phyloP scores from a whole-genome alignment of 2,113 vertebrate species.

The Oriolus oriolus region DNA sequence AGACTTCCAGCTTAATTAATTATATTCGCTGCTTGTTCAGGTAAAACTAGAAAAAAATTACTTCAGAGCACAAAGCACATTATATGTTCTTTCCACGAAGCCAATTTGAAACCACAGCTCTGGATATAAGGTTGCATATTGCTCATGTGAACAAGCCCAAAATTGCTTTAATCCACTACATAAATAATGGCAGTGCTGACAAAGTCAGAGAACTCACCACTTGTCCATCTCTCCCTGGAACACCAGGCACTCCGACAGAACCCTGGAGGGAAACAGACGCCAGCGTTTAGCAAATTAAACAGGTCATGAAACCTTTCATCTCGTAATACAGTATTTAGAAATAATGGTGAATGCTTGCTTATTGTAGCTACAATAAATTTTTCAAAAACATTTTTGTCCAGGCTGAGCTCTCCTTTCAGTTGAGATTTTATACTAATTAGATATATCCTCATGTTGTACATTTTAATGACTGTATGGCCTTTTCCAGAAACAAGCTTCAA shows the following conservation, averaged over 20 bases:
- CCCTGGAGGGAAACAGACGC: conserved; percentile 74
- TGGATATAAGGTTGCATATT: neutral
- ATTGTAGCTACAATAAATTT: neutral
- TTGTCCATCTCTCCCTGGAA: conserved; percentile 84
- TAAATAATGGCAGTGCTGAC: neutral
- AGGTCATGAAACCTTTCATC: conserved; percentile 10
- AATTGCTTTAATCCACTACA: neutral
- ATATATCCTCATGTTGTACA: neutral
- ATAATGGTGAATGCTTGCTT: neutral
- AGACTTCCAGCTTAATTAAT: neutral
- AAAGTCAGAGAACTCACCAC: conserved; percentile 80
- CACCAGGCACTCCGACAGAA: conserved; percentile 81
- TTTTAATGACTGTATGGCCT: neutral
- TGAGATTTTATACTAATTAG: neutral
- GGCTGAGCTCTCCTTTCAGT: neutral
- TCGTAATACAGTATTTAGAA: neutral
- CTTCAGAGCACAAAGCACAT: neutral
- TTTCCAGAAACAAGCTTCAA: neutral
- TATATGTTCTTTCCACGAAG: neutral
- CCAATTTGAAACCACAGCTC: neutral
- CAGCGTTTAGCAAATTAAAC: conserved; percentile 28
- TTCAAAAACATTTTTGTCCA: neutral
- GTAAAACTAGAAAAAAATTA: neutral
- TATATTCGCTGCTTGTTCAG: neutral
- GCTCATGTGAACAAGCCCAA: neutral